Conservation (phyloP, 2,888 invertebrate species). For the Stenodera caucasica region DNA sequence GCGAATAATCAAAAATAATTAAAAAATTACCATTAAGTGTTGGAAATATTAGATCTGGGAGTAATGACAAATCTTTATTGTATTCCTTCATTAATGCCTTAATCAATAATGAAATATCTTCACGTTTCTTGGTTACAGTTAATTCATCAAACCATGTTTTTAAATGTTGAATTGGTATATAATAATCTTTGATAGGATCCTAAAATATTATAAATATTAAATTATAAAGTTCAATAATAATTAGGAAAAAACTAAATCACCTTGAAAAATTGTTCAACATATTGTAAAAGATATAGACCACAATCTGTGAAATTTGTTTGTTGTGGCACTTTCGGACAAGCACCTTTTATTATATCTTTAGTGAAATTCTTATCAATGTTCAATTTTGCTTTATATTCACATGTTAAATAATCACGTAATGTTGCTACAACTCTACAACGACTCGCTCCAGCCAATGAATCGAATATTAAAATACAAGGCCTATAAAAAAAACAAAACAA, state of each 20-base stretch:
- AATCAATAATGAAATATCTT: conserved; percentile 80
- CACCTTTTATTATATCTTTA: conserved; percentile 83
- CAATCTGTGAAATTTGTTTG: conserved; percentile 98
- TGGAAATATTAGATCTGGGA: conserved; percentile 76
- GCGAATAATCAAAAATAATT: not conserved
- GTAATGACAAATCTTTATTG: conserved; percentile 66
- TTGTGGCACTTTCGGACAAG: conserved; percentile 91
- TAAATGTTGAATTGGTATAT: conserved; percentile 79
- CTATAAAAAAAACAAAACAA: conserved; percentile 59
- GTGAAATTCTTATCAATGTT: conserved; percentile 67
- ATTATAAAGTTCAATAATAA: not conserved
- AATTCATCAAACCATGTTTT: conserved; percentile 87
- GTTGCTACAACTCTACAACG: conserved; percentile 85
- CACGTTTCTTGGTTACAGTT: conserved; percentile 80
- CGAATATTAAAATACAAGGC: conserved; percentile 93
- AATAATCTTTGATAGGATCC: conserved; percentile 81
- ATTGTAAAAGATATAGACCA: conserved; percentile 92
- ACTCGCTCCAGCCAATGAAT: conserved; percentile 84
- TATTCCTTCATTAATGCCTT: conserved; percentile 73
- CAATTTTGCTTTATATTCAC: conserved; percentile 80
- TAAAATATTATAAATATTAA: conserved; percentile 46
- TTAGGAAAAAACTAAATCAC: conserved; percentile 54
- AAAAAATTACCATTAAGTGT: conserved; percentile 67
- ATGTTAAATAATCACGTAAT: conserved; percentile 86
- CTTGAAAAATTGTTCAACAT: conserved; percentile 94